Conservation (phyloP, 2,888 invertebrate species). For the Deilephila porcellus region DNA sequence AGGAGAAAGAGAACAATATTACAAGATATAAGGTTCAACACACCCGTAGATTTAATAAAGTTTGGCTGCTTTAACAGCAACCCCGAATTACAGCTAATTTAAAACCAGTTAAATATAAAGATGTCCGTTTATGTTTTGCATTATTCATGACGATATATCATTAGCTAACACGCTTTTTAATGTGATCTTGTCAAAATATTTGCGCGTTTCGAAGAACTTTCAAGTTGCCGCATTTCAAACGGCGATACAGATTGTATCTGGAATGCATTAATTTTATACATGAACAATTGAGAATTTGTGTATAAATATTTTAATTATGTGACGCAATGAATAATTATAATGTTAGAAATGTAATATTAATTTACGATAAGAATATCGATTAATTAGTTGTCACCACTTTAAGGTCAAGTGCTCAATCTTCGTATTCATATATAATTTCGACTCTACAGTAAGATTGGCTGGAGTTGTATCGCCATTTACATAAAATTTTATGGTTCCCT, state of each 20-base stretch:
- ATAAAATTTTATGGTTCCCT: no score
- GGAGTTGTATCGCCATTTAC: no score
- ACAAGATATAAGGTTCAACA: neutral
- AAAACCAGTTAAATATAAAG: slow-evolving; percentile 12
- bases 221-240: neutral
- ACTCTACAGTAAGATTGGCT: no score
- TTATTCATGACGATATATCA: neutral
- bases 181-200: neutral
- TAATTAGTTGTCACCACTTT: no score
- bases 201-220: neutral
- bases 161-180: neutral
- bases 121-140: neutral
- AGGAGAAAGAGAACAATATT: no score
- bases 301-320: neutral
- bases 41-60: no score
- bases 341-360: no score
- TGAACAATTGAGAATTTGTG: neutral
- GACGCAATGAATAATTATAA: no score
- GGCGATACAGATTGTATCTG: neutral
- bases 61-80: neutral
- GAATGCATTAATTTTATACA: slow-evolving; percentile 1
- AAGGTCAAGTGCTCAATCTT: no score
- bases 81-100: neutral
- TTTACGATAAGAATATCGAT: no score
- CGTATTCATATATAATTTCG: no score